Evolutionary conservation across 2,797 vertebrate genomes (phyloP).

Genomic region (Acanthiza pusilla): DNA sequence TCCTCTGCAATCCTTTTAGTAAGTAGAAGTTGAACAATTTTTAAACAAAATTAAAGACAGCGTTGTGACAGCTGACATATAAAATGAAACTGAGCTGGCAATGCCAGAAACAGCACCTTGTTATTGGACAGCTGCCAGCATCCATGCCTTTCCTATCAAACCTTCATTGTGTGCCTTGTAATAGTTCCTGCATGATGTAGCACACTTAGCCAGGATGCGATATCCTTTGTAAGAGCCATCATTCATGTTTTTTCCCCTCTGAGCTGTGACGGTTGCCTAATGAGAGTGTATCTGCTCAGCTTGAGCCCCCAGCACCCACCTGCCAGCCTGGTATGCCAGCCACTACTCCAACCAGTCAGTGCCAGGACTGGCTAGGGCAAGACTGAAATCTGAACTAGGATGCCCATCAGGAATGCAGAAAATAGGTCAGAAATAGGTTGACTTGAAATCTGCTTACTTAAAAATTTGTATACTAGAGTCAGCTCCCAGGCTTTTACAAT

Average conservation of each 20-base stretch:
- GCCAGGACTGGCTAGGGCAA: background rate
- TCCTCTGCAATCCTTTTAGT: background rate
- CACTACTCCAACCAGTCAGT: background rate
- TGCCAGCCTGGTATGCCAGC: background rate
- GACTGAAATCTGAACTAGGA: background rate
- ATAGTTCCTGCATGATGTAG: background rate
- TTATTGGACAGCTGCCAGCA: background rate
- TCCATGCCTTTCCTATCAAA: background rate
- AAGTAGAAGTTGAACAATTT: background rate
- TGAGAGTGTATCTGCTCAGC: background rate
- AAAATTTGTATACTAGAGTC: background rate
- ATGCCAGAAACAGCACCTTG: background rate
- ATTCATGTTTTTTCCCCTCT: background rate
- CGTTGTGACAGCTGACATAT: background rate
- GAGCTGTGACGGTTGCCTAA: background rate
- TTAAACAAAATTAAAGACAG: background rate
- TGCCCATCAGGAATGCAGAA: background rate
- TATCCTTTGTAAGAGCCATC: background rate
- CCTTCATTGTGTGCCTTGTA: background rate
- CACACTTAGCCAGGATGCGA: background rate
- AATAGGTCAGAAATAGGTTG: background rate
- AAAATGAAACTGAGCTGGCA: background rate
- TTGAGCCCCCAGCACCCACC: background rate
- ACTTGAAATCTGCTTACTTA: background rate
- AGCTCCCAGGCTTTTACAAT: background rate